phyloP scores from a whole-genome alignment of 64 coral and sea anemone species.

The Anthopleura sola region DNA sequence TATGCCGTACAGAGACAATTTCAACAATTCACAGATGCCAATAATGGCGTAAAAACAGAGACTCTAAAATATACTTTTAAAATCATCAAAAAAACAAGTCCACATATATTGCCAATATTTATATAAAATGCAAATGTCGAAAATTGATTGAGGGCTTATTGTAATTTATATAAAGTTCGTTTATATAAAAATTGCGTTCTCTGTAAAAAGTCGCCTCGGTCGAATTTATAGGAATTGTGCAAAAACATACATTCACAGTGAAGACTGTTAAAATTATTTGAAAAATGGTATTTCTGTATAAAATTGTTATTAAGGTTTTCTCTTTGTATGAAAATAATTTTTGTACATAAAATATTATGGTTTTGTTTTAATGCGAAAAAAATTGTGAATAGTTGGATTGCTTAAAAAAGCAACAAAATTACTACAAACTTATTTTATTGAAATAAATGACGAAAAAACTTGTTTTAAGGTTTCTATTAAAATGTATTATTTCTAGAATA shows the following conservation, averaged over 20 bases:
- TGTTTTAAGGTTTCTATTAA: slow-evolving; percentile 30
- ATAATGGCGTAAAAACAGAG: slow-evolving; percentile 13
- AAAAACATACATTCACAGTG: slow-evolving; percentile 24
- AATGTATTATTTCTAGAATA: slow-evolving; percentile 33
- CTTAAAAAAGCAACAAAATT: slow-evolving; percentile 29
- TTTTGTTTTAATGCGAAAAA: slow-evolving; percentile 40
- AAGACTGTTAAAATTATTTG: slow-evolving; percentile 32
- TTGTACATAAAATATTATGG: slow-evolving; percentile 33
- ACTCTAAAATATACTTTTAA: slow-evolving; percentile 5
- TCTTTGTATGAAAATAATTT: slow-evolving; percentile 29
- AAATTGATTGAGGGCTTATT: slow-evolving; percentile 30
- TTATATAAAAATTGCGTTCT: slow-evolving; percentile 33
- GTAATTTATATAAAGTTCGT: slow-evolving; percentile 32
- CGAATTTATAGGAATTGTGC: slow-evolving; percentile 22
- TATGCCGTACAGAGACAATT: slow-evolving; percentile 27
- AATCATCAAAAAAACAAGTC: not conserved
- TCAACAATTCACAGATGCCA: slow-evolving; percentile 28
- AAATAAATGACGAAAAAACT: slow-evolving; percentile 36
- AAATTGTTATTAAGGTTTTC: slow-evolving; percentile 29
- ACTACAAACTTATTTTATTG: slow-evolving; percentile 39
- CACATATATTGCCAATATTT: slow-evolving; percentile 9
- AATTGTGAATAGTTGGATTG: slow-evolving; percentile 20
- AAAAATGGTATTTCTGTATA: slow-evolving; percentile 37
- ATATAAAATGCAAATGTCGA: slow-evolving; percentile 24
- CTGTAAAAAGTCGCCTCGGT: slow-evolving; percentile 23